Conservation (phyloP, 1,140 invertebrate species). For the Drosophila obscura region DNA sequence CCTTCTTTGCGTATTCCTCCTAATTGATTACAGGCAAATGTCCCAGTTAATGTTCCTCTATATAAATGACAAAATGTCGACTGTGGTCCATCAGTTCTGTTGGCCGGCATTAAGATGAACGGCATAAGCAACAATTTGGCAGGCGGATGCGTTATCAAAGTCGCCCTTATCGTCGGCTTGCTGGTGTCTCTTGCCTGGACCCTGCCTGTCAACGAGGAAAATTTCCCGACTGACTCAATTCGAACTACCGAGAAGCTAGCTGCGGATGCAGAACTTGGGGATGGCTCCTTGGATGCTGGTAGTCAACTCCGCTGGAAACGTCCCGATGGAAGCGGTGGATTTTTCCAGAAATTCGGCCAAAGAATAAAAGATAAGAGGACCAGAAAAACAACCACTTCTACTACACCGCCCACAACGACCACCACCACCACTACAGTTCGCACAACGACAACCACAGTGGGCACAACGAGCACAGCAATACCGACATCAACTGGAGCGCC, state of each 20-base stretch:
- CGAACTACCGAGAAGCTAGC: not conserved
- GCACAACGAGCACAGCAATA: too few species aligned
- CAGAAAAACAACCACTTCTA: not conserved
- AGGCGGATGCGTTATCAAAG: slow-evolving; percentile 11
- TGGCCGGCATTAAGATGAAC: slow-evolving; percentile 22
- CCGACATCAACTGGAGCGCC: too few species aligned
- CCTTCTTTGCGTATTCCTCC: slow-evolving; percentile 30
- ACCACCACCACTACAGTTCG: not conserved
- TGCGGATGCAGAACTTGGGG: slow-evolving; percentile 10
- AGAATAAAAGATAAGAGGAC: slow-evolving; percentile 29
- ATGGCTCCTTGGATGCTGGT: not conserved
- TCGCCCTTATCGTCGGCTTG: slow-evolving; percentile 22
- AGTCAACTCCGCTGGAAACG: slow-evolving; percentile 18
- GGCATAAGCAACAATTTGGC: slow-evolving; percentile 4
- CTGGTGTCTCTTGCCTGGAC: slow-evolving; percentile 34
- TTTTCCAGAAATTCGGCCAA: slow-evolving; percentile 29
- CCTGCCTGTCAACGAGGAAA: slow-evolving; percentile 18
- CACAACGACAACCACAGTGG: too few species aligned
- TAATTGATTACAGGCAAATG: slow-evolving; percentile 44
- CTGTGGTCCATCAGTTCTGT: not conserved
- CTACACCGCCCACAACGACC: not conserved
- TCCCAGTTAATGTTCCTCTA: slow-evolving; percentile 26
- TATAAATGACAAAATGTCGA: slow-evolving; percentile 17
- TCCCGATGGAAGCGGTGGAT: slow-evolving; percentile 11
- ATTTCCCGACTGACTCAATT: not conserved